Conservation (phyloP, 2,797 vertebrate species). For the Apogon hyalosoma region DNA sequence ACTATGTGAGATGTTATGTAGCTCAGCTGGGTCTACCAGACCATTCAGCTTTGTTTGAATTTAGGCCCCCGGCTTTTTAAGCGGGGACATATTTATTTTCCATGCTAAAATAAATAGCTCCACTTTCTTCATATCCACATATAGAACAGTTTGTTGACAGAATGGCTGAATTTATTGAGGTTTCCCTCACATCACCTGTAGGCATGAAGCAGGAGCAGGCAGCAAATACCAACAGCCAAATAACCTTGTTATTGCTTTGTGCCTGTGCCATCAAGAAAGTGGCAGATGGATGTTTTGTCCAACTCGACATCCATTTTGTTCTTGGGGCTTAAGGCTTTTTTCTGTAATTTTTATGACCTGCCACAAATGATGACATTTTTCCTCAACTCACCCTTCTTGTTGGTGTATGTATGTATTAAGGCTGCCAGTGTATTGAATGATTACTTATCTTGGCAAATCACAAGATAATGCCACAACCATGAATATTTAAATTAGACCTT, state of each 20-base stretch:
- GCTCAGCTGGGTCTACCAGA: slow-evolving; percentile 56
- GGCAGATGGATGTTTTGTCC: slow-evolving; percentile 75
- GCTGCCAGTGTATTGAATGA: slow-evolving; percentile 10
- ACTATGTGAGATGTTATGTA: slow-evolving; percentile 46
- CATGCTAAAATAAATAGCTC: slow-evolving; percentile 74
- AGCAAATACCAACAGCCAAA: slow-evolving; percentile 77
- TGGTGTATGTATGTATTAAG: not conserved
- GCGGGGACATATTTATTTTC: slow-evolving; percentile 70
- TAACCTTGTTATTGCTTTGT: slow-evolving; percentile 77
- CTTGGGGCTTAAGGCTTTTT: slow-evolving; percentile 65
- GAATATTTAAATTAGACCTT: not conserved
- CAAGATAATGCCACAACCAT: not conserved
- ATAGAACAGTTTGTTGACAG: slow-evolving; percentile 73
- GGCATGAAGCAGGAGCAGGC: slow-evolving; percentile 65
- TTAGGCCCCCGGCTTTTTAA: slow-evolving; percentile 53
- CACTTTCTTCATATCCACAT: slow-evolving; percentile 68
- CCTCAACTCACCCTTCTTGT: slow-evolving; percentile 24
- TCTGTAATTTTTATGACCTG: slow-evolving; percentile 53
- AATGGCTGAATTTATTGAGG: slow-evolving; percentile 73
- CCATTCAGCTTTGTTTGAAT: slow-evolving; percentile 66
- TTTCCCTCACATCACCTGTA: slow-evolving; percentile 73
- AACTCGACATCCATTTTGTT: slow-evolving; percentile 76
- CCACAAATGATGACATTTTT: slow-evolving; percentile 58
- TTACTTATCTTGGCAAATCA: slow-evolving; percentile 6
- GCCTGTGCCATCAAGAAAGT: slow-evolving; percentile 67